Base-by-base conservation (phyloP, 2,888 invertebrate genomes). In the Desoria tigrina region DNA sequence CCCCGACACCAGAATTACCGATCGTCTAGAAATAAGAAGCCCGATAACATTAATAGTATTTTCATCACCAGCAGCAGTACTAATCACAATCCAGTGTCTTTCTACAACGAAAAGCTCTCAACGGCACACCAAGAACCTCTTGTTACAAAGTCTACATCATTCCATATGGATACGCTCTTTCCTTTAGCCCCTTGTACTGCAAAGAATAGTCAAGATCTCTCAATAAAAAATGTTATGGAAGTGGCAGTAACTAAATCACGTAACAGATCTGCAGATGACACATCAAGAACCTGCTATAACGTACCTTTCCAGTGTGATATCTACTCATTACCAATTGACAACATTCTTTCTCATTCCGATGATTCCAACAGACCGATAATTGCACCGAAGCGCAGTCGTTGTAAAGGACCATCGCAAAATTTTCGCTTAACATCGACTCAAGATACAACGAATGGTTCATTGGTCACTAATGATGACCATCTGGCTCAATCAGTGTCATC, bases 221-320 rank as follows among this genome's bases (percentile, higher is more conserved):
- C 32, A 4, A 32, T 32, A 4, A 6, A 45, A 45, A 3, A 6
- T 45, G 6, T n/a, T 11, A n/a, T 45, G 45, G n/a, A 45, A 45
- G n/a, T 6, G 45, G 9, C 45, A 45, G 45, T 45, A 16, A 21
- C 6, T 18, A 45, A 21, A 45, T 32, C 32, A 4, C 32, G 21
- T 16, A 45, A 45, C n/a, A 16, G 45, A 45, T 45, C 32, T 32
- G 32, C 11, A 32, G 45, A 16, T 4, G 6, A 16, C 16, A 45
- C 6, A 9, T 16, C 45, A 9, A 39, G 39, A 39, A 21, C 24
- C 26, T 24, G 26, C 51, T 56, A 65, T 28, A 65, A 65, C 28
- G 74, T 74, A 45, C 74, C 74, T 42, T 72, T 63, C 58, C 69
- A 73, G 51, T 68, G 69, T 68, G 75, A 73, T 66, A 72, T 73